phyloP scores from a whole-genome alignment of 2,797 vertebrate species.

The Lophotriccus pileatus region DNA sequence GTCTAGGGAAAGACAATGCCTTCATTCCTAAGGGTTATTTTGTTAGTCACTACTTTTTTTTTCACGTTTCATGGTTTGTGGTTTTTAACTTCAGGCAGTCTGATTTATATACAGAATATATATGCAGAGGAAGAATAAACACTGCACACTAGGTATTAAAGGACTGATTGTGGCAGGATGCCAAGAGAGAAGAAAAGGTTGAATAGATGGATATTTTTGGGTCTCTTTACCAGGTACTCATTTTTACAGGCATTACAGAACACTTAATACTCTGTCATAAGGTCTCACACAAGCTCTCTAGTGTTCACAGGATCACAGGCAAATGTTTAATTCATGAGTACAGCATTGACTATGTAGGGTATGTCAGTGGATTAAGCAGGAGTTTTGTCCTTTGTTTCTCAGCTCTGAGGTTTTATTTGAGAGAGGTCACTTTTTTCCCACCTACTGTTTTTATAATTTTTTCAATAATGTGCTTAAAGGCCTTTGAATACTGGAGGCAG shows the following conservation, averaged over 20 bases:
- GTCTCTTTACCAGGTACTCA: background rate
- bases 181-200: background rate
- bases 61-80: background rate
- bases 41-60: background rate
- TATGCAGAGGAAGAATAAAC: background rate
- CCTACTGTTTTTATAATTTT: background rate
- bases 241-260: background rate
- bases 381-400: conserved; percentile 8
- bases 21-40: background rate
- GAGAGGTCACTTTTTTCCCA: background rate
- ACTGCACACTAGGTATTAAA: background rate
- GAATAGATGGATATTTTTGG: background rate
- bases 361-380: conserved; percentile 1
- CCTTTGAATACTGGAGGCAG: background rate
- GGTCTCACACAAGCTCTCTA: background rate
- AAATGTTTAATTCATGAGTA: conserved; percentile 39
- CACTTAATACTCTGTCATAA: background rate
- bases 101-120: background rate
- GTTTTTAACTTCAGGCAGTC: background rate
- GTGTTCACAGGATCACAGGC: background rate
- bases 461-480: background rate
- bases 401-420: background rate
- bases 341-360: background rate
- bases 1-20: background rate
- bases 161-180: background rate